A percentile compares a stretch with the other conserved stretches of the same genome.
phyloP scores from a whole-genome alignment of 2,888 invertebrate species.

The Branchellion lobata region DNA sequence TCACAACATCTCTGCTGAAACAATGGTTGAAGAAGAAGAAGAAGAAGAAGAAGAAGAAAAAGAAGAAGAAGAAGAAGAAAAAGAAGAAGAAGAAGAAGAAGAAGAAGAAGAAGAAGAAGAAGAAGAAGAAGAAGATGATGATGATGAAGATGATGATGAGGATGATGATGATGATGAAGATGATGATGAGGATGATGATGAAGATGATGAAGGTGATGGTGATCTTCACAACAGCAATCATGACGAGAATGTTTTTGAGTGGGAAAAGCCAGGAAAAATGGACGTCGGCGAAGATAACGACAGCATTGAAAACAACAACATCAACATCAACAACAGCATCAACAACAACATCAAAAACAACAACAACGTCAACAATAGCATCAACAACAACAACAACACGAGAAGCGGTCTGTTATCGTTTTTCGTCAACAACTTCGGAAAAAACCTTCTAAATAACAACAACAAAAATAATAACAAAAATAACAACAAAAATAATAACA shows the following conservation, averaged over 20 bases:
- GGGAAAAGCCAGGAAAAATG: not conserved
- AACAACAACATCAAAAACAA: not conserved
- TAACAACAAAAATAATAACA: not conserved
- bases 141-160: not conserved
- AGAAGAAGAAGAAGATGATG: not conserved
- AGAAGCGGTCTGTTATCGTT: not conserved
- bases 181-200: not conserved
- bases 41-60: too few species aligned
- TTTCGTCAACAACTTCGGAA: not conserved
- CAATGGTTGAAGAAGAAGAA: too few species aligned
- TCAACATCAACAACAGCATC: not conserved
- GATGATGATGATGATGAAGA: not conserved
- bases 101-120: not conserved
- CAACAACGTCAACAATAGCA: not conserved
- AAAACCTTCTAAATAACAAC: not conserved
- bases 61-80: too few species aligned
- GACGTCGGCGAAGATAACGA: not conserved
- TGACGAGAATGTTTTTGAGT: conserved; percentile 1
- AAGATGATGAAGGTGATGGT: conserved; percentile 11
- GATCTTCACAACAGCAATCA: not conserved
- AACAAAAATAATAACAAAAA: not conserved
- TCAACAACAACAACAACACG: not conserved
- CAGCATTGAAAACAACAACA: not conserved
- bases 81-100: too few species aligned
- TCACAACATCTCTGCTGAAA: too few species aligned